Base-by-base conservation (phyloP, 2,888 invertebrate genomes). In the Geophilus truncorum region DNA sequence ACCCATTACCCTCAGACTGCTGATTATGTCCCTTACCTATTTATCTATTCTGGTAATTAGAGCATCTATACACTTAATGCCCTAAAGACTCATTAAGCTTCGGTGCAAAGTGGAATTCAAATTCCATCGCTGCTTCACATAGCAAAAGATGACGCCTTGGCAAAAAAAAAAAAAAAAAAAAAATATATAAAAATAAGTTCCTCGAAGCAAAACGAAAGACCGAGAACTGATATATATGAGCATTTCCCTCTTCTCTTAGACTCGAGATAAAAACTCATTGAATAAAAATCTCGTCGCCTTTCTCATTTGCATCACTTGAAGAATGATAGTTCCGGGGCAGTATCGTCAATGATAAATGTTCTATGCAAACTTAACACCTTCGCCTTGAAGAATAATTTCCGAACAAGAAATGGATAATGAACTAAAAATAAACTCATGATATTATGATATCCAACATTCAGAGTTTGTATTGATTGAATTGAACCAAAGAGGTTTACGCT, bases 261-360 rank as follows among this genome's bases (percentile, higher is more conserved):
- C 9, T 4, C 57, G 23, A 57, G 57, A 57, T 57, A 57, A 57
- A 57, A 57, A 57, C 5, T 57, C 57, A 57, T 57, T 57, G 57
- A 57, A 57, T 57, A 57, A 57, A 57, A 57, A 57, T 57, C 57
- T 57, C 57, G 57, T 57, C 57, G 57, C 57, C 9, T 57, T 57
- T 57, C 57, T 57, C 57, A 57, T 57, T 57, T 57, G 57, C 57
- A 57, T 57, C 57, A 9, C n/a, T 18, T 57, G 57, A 57, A 57
- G 57, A 57, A 57, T 57, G 57, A 57, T 57, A 57, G 57, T 57
- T 57, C 57, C 21, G 57, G 15, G 18, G 51, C 15, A 18, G 57
- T 57, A 57, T 57, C 57, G 18, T 57, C 57, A 21, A 21, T 57
- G 18, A 57, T 57, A 18, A 57, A 57, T 57, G 57, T 57, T 18